Conservation (phyloP, 2,888 invertebrate species). For the Oligia strigilis region DNA sequence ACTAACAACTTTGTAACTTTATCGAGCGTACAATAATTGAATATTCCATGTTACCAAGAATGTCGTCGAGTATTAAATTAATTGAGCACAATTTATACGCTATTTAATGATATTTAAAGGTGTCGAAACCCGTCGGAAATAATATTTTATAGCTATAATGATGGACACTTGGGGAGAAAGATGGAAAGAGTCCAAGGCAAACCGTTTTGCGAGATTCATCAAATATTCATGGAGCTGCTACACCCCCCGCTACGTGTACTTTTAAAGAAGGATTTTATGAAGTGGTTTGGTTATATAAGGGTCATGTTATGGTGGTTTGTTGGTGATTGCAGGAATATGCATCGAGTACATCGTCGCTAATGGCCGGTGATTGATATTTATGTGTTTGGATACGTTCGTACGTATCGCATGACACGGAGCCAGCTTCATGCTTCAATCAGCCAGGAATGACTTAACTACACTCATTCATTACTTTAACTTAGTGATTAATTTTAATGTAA, state of each 20-base stretch:
- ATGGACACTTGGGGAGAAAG: slow-evolving; percentile 64
- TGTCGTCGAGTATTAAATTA: slow-evolving; percentile 15
- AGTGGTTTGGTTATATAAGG: slow-evolving; percentile 40
- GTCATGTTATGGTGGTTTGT: slow-evolving; percentile 66
- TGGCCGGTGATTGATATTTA: slow-evolving; percentile 83
- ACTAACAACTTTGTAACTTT: slow-evolving; percentile 22
- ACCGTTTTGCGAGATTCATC: slow-evolving; percentile 63
- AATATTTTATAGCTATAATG: slow-evolving; percentile 65
- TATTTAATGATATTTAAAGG: slow-evolving; percentile 43
- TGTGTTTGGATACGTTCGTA: slow-evolving; percentile 79
- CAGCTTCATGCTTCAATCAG: slow-evolving; percentile 76
- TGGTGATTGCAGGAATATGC: slow-evolving; percentile 70
- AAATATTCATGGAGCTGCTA: slow-evolving; percentile 59
- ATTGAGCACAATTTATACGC: slow-evolving; percentile 39
- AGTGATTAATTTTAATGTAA: slow-evolving; percentile 57
- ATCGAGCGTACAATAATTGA: slow-evolving; percentile 24
- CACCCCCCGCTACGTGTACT: slow-evolving; percentile 11
- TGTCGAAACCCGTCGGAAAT: slow-evolving; percentile 57
- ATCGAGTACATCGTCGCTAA: slow-evolving; percentile 65
- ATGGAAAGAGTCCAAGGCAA: slow-evolving; percentile 73
- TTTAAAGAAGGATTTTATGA: slow-evolving; percentile 10
- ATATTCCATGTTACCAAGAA: slow-evolving; percentile 33
- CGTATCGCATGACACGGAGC: slow-evolving; percentile 76
- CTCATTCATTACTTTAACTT: slow-evolving; percentile 52
- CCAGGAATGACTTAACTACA: slow-evolving; percentile 61